Evolutionary conservation across 2,113 vertebrate genomes (phyloP), one percentile per base, ranked within the genome.

Genomic region (Clarias magur): DNA sequence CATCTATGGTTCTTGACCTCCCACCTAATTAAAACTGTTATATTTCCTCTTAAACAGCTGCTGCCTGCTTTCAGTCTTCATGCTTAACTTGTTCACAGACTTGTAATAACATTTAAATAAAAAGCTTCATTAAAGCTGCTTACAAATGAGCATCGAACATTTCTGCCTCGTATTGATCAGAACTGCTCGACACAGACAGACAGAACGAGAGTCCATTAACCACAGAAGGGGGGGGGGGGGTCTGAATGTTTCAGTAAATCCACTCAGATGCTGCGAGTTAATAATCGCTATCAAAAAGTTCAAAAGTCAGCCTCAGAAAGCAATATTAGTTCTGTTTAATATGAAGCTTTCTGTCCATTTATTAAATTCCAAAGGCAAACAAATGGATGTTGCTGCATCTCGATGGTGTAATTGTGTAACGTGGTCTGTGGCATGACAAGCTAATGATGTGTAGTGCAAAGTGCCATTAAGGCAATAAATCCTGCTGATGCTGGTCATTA

Each of bases 401-500:
- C 15, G 25, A 88, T 53, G 82, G 84, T 38, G 82, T 92, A 91
- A 92, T 88, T 91, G 86, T 88, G 88, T 88, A 91, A 91, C 42
- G 87, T 73, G 68, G 87, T 83, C 81, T 72, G 83, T 87, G 83
- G 54, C 81, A 57, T 86, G 60, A 90, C 72, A 90, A 90, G 86
- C 86, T 93, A 94, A 94, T 93, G 92, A 93, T 91, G 88, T 93
- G 93, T 92, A 84, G 59, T 89, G 87, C 75, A 83, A 88, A 90
- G 85, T 89, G 83, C 91, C 91, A 92, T 93, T 94, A 92, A 89
- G 88, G 86, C 85, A 91, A 92, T 94, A 91, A 90, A 93, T 93
- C 88, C 89, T 68, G 53, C 4, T 59, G 67, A 75, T 89, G 86
- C 84, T 87, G 88, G 84, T 93, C 91, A 92, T 94, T 93, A 92